Percentiles rank a stretch among this genome's conserved stretches.
Evolutionary conservation across 2,113 vertebrate genomes (phyloP).

Genomic region (Poecilia latipinna): DNA sequence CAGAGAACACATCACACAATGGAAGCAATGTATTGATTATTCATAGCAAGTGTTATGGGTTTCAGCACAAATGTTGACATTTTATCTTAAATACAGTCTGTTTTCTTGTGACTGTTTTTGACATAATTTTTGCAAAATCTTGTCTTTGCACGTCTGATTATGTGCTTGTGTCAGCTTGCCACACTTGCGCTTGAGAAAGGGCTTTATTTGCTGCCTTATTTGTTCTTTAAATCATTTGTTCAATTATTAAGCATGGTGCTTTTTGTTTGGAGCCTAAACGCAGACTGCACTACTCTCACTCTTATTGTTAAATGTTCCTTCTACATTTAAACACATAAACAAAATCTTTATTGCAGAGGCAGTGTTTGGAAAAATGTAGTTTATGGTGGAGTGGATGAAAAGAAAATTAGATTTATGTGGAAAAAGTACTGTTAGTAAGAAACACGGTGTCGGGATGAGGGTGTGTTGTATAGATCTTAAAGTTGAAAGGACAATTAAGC

Average conservation of each 20-base stretch:
- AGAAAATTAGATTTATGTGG: background rate
- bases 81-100: background rate
- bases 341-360: background rate
- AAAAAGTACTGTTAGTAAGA: background rate
- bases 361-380: background rate
- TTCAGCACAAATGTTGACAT: background rate
- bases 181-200: background rate
- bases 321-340: background rate
- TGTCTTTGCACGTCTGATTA: background rate
- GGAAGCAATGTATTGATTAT: constrained; percentile 17
- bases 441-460: background rate
- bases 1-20: constrained; percentile 27
- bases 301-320: background rate
- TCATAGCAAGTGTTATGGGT: constrained; percentile 1
- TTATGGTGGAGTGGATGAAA: background rate
- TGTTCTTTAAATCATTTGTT: constrained; percentile 3
- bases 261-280: background rate
- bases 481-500: constrained; percentile 26
- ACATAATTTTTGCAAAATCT: background rate
- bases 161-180: background rate
- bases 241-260: constrained; percentile 1
- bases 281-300: background rate
- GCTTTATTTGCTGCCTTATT: background rate
- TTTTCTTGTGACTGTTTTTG: background rate
- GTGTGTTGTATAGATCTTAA: constrained; percentile 20